These are phyloP conservation scores for Enteromius trimaculatus DNA, from an alignment of 2,797 vertebrate species.

Conservation along the genomic window DNA sequence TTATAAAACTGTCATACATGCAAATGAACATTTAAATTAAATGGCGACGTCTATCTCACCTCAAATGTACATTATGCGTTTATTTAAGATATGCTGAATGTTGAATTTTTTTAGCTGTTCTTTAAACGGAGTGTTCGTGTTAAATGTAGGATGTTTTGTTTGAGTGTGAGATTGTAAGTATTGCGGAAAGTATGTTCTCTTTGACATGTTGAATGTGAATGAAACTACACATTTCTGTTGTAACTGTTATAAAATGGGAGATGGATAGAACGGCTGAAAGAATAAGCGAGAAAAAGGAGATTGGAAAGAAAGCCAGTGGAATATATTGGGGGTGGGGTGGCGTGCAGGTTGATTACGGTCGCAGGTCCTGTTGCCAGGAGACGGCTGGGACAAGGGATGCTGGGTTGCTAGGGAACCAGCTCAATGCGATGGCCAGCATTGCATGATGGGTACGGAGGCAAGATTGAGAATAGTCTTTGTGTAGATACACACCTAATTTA, in stretches of 20 bases:
- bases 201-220: slow-evolving; percentile 4
- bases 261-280: slow-evolving; percentile 55
- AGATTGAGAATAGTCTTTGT: slow-evolving; percentile 73
- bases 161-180: not conserved
- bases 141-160: not conserved
- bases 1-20: not conserved
- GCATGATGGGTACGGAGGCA: slow-evolving; percentile 70
- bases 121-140: not conserved
- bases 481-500: slow-evolving; percentile 53
- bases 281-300: slow-evolving; percentile 49
- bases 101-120: not conserved
- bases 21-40: not conserved
- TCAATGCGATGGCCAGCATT: slow-evolving; percentile 79
- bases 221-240: slow-evolving; percentile 17
- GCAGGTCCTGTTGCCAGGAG: slow-evolving; percentile 83
- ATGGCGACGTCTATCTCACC: not conserved
- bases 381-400: slow-evolving; percentile 80
- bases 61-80: not conserved
- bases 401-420: slow-evolving; percentile 80
- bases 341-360: slow-evolving; percentile 81
- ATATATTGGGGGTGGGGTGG: slow-evolving; percentile 66
- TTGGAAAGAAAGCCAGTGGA: slow-evolving; percentile 44
- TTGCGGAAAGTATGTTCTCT: not conserved
- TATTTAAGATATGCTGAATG: not conserved
- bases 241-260: slow-evolving; percentile 36